Conservation (phyloP, 1,140 invertebrate species). For the Brachionus paranguensis region DNA sequence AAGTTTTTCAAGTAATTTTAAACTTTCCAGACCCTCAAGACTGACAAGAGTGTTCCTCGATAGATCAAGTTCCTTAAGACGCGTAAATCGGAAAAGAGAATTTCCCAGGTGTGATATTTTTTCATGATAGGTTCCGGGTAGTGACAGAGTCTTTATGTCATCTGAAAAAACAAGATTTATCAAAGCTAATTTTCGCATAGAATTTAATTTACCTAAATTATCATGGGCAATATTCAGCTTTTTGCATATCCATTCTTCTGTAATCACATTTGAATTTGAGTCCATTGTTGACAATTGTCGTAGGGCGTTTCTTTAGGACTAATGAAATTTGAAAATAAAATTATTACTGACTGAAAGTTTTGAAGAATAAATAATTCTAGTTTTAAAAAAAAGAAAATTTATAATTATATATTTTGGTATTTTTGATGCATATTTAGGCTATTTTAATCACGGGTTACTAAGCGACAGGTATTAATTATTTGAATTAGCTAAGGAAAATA, state of each 20-base stretch:
- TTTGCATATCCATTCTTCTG: constrained; percentile 50
- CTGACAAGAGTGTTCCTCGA: constrained; percentile 50
- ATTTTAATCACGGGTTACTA: constrained; percentile 19
- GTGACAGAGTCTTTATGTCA: constrained; percentile 52
- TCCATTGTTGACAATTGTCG: not conserved
- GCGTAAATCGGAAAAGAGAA: constrained; percentile 49
- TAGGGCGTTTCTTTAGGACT: not conserved
- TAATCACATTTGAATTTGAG: constrained; percentile 43
- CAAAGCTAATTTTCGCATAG: not conserved
- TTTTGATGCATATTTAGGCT: constrained; percentile 22
- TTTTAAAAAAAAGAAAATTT: not conserved
- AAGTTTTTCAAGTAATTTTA: constrained; percentile 51
- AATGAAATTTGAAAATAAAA: not conserved
- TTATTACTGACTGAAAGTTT: not conserved
- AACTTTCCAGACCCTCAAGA: constrained; percentile 52
- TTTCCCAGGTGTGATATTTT: constrained; percentile 51
- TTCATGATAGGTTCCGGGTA: constrained; percentile 55
- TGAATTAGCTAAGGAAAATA: constrained; percentile 16
- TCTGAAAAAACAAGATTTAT: constrained; percentile 45
- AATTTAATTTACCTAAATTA: constrained; percentile 48
- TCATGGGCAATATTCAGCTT: constrained; percentile 50
- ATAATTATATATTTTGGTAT: constrained; percentile 4
- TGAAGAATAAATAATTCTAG: not conserved
- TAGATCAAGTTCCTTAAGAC: constrained; percentile 52
- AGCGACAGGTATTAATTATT: not conserved